Conservation (phyloP, 1,140 invertebrate genomes). For the Hylyphantes graminicola region DNA sequence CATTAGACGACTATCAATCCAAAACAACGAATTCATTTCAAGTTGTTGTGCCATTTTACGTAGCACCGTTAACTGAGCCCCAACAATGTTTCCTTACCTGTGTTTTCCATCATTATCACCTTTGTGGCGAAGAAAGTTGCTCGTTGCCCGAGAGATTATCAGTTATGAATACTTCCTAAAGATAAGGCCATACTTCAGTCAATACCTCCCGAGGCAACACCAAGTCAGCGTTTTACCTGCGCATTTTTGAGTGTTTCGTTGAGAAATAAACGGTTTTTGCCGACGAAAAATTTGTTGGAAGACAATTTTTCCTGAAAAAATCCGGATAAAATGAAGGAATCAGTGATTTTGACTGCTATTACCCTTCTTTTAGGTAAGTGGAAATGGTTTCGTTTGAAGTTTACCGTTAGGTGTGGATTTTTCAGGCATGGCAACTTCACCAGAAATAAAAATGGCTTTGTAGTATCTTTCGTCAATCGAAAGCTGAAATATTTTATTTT, state of each 20-base stretch:
- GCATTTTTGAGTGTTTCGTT: not conserved
- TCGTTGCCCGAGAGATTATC: slow-evolving; percentile 29
- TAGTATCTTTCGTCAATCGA: not conserved
- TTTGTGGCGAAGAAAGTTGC: not conserved
- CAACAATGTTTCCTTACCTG: not conserved
- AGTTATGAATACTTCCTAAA: not conserved
- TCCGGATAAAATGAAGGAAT: not conserved
- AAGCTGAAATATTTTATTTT: slow-evolving; percentile 1
- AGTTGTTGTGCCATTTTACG: not conserved
- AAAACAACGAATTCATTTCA: too few species aligned
- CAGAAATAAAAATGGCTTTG: not conserved
- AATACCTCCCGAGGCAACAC: not conserved
- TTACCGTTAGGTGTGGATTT: not conserved
- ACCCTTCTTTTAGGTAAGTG: not conserved
- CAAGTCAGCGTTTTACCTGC: not conserved
- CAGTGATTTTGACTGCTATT: not conserved
- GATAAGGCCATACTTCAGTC: slow-evolving; percentile 6
- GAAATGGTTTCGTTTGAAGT: not conserved
- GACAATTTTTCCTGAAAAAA: not conserved
- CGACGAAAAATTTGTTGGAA: not conserved
- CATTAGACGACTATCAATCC: too few species aligned
- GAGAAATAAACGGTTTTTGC: not conserved
- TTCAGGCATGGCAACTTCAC: not conserved
- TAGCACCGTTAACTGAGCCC: not conserved
- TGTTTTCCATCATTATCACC: slow-evolving; percentile 16